phyloP scores from a whole-genome alignment of 2,888 invertebrate species.

The Standfussiana lucernea region DNA sequence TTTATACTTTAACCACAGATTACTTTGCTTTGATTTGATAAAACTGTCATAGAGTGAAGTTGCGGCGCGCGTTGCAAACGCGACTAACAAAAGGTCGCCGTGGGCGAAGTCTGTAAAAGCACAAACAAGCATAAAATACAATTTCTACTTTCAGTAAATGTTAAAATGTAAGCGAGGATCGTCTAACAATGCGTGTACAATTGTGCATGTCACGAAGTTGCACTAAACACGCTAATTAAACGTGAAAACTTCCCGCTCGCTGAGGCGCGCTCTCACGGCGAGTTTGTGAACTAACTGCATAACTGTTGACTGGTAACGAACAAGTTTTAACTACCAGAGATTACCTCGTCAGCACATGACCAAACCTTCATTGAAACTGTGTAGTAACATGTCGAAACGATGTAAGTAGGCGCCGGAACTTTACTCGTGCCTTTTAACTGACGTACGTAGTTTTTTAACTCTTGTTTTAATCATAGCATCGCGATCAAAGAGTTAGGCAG shows the following conservation, averaged over 20 bases:
- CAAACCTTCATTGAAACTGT: constrained; percentile 33
- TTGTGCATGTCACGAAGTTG: neutral
- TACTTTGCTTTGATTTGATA: too few species aligned
- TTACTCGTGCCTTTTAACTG: neutral
- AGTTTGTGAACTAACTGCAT: constrained; percentile 23
- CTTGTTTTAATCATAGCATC: constrained; percentile 1
- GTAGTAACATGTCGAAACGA: constrained; percentile 13
- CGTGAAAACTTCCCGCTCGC: neutral
- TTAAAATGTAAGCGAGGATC: neutral
- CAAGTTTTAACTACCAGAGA: constrained; percentile 43
- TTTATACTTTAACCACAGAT: too few species aligned
- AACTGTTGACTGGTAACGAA: constrained; percentile 28
- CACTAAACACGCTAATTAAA: constrained; percentile 8
- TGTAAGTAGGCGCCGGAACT: constrained; percentile 23
- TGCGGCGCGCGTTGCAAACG: neutral
- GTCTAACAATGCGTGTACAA: neutral
- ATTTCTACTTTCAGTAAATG: neutral
- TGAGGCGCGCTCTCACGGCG: too few species aligned
- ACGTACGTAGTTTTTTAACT: neutral
- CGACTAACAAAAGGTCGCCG: neutral
- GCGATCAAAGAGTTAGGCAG: neutral
- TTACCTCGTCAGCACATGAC: neutral
- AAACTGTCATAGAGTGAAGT: neutral
- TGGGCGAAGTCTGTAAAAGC: neutral
- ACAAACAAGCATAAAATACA: neutral